Evolutionary conservation across 2,888 invertebrate species (phyloP), one percentile per base, ranked within the genome.

Genomic region (Sesia bembeciformis): DNA sequence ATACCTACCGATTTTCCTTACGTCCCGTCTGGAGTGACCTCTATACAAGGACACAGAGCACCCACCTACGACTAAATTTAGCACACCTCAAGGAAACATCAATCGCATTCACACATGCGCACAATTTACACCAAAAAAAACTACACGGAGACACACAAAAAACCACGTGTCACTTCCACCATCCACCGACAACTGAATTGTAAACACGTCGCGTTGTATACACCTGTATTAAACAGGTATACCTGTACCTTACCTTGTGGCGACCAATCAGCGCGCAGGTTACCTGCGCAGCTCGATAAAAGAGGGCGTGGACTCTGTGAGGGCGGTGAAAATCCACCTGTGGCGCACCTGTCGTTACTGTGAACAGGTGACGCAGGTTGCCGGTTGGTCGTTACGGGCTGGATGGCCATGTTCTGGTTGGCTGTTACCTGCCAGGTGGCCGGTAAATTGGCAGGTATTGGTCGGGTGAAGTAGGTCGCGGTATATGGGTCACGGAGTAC

Each of bases 271-370:
- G 74, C 84, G 88, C 88, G 88, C 88, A 89, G 70, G 72, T 67
- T 67, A 85, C 87, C 84, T 87, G 88, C 88, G 88, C 88, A 89
- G 88, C 68, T 89, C 88, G 85, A 88, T 89, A 88, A 79, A 79
- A 75, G 68, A 52, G 66, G 74, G 86, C 86, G 85, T 84, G 80
- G 81, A 81, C 65, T 63, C 70, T 62, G 23, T 68, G 66, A 66
- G 66, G 70, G 74, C 70, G 77, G 78, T 64, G 58, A 62, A 60
- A 68, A 57, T 54, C 41, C 59, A 70, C 81, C 82, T 79, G 81
- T 80, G 74, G 66, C 66, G 72, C 76, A 86, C 84, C 85, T 53
- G 57, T 40, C 43, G 23, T 8, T 51, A 53, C 57, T 58, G 59
- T 60, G 55, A 58, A 63, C 81, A 79, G 80, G 81, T 78, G 54